Percentiles rank a stretch among this genome's conserved stretches.
These are phyloP conservation scores for Exaiptasia diaphana DNA, from an alignment of 64 coral and sea anemone species.

Conservation along the genomic window DNA sequence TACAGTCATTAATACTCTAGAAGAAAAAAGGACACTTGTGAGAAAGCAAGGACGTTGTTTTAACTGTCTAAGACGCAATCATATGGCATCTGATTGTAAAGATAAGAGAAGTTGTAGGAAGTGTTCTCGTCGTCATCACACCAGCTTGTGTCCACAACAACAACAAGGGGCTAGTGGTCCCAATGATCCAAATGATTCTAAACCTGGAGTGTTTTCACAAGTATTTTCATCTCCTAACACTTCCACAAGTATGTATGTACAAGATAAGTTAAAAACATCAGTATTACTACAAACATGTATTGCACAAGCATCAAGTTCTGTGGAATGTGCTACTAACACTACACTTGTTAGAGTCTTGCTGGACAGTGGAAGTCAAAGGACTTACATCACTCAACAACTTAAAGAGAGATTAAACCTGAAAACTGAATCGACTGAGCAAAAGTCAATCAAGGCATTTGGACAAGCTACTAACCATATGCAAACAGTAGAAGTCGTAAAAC, in stretches of 20 bases:
- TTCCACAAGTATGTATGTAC: not conserved
- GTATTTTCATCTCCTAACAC: not conserved
- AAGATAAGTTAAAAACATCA: conserved; percentile 10
- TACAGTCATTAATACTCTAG: not conserved
- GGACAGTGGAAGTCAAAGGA: conserved; percentile 43
- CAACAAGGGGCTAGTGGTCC: not conserved
- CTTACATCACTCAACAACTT: conserved; percentile 24
- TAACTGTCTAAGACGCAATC: conserved; percentile 24
- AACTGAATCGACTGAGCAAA: conserved; percentile 13
- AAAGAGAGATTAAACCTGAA: conserved; percentile 17
- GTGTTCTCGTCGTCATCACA: conserved; percentile 8
- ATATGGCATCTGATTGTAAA: conserved; percentile 11
- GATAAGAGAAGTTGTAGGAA: conserved; percentile 3
- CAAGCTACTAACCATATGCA: not conserved
- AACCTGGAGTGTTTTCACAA: not conserved
- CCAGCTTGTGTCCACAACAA: conserved; percentile 17
- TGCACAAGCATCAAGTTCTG: conserved; percentile 6
- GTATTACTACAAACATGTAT: conserved; percentile 43
- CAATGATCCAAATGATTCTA: no score
- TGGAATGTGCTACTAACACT: not conserved
- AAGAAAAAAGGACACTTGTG: conserved; percentile 4
- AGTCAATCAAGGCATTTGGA: conserved; percentile 61
- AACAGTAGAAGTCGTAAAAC: conserved; percentile 42
- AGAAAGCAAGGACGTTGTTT: conserved; percentile 31
- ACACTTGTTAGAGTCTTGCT: conserved; percentile 35